Conservation (phyloP, 2,888 invertebrate species). For the Lymantria dispar region DNA sequence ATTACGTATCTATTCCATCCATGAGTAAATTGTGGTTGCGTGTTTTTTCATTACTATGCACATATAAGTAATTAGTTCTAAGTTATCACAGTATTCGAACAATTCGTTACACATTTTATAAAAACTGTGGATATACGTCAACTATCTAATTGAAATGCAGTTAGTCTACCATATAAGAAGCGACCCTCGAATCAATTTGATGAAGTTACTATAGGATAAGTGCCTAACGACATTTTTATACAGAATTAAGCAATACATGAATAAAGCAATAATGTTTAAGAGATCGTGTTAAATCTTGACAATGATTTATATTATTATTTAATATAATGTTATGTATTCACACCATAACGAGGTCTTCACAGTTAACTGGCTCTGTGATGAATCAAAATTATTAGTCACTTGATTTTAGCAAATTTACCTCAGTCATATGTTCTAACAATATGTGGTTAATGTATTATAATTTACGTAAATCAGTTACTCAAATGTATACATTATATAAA, state of each 20-base stretch:
- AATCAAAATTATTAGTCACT: conserved; percentile 5
- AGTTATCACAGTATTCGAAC: background rate
- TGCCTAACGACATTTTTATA: conserved; percentile 19
- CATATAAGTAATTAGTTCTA: background rate
- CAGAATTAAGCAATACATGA: conserved; percentile 18
- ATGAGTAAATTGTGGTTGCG: too few relatives aligned
- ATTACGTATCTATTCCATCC: too few relatives aligned
- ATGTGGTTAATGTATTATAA: conserved; percentile 10
- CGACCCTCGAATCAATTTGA: conserved; percentile 16
- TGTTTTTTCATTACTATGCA: background rate
- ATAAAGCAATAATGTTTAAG: conserved; percentile 23
- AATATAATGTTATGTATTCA: conserved; percentile 11
- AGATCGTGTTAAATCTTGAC: conserved; percentile 7
- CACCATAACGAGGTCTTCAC: conserved; percentile 14
- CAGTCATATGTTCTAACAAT: conserved; percentile 7
- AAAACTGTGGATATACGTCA: background rate
- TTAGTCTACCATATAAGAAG: conserved; percentile 8
- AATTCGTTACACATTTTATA: background rate
- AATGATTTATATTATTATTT: conserved; percentile 1
- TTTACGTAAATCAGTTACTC: conserved; percentile 19
- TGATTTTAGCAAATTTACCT: too few relatives aligned
- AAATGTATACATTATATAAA: conserved; percentile 19
- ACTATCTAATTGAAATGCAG: conserved; percentile 17
- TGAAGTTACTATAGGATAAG: conserved; percentile 13
- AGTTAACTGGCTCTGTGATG: conserved; percentile 16